Conservation (phyloP, 2,797 vertebrate genomes). For the Anniella stebbinsi region DNA sequence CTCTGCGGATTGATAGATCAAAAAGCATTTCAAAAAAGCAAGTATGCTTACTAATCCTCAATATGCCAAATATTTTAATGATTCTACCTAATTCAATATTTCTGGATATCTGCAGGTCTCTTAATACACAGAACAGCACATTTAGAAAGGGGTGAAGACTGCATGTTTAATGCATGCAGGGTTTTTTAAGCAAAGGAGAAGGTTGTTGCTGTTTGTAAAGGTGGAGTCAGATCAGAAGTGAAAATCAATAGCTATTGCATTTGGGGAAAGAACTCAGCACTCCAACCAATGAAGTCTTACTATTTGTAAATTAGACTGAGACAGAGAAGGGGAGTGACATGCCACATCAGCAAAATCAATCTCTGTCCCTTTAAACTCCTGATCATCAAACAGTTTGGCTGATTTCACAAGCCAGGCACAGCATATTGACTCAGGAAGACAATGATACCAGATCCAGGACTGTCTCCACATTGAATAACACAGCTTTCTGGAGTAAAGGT, state of each 20-base stretch:
- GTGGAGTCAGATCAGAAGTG: neutral
- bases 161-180: neutral
- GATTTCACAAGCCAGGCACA: neutral
- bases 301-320: neutral
- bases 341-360: neutral
- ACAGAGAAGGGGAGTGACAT: neutral
- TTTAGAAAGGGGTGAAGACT: neutral
- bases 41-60: neutral
- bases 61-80: neutral
- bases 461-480: neutral
- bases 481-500: neutral
- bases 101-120: neutral
- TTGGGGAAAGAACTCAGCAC: neutral
- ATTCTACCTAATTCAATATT: neutral
- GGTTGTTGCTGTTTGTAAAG: neutral
- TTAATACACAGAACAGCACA: neutral
- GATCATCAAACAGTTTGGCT: slow-evolving; percentile 8
- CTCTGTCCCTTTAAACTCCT: slow-evolving; percentile 32
- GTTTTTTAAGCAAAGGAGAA: neutral
- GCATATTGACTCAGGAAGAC: slow-evolving; percentile 4
- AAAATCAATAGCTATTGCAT: neutral
- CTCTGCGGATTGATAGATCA: neutral
- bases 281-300: neutral
- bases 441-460: neutral
- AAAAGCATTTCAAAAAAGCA: neutral